These are phyloP conservation scores for Porites lutea DNA, from an alignment of 64 coral and sea anemone genomes.

Conservation along the genomic window DNA sequence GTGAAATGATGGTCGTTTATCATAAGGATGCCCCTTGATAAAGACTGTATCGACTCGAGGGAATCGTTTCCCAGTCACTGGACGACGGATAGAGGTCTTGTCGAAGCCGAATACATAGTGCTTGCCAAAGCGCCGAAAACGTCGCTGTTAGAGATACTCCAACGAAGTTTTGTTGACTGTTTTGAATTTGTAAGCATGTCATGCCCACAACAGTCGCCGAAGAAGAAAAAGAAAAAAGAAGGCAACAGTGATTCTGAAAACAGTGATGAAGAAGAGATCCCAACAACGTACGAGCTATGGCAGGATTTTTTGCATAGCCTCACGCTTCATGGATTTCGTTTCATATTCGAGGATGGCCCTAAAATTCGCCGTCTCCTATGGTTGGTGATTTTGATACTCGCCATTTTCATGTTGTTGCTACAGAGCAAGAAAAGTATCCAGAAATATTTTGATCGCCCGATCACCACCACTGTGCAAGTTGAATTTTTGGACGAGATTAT, in stretches of 20 bases:
- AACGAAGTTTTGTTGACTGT: slow-evolving; percentile 11
- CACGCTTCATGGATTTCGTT: slow-evolving; percentile 96
- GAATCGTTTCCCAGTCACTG: slow-evolving; percentile 17
- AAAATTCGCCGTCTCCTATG: slow-evolving; percentile 88
- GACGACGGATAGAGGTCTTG: slow-evolving; percentile 3
- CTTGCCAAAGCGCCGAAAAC: slow-evolving; percentile 16
- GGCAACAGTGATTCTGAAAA: slow-evolving; percentile 9
- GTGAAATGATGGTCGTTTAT: slow-evolving; percentile 28
- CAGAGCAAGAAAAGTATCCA: slow-evolving; percentile 92
- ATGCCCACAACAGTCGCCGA: slow-evolving; percentile 28
- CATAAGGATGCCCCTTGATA: slow-evolving; percentile 32
- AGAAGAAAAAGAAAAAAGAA: slow-evolving; percentile 46
- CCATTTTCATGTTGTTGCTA: slow-evolving; percentile 80
- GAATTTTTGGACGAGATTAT: slow-evolving; percentile 95
- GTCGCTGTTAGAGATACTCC: slow-evolving; percentile 20
- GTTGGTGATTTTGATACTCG: slow-evolving; percentile 84
- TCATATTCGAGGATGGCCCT: slow-evolving; percentile 91
- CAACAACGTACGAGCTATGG: slow-evolving; percentile 80
- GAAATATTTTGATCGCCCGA: slow-evolving; percentile 94
- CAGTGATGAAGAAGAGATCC: slow-evolving; percentile 25
- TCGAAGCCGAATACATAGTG: slow-evolving; percentile 22
- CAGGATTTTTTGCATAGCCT: slow-evolving; percentile 93
- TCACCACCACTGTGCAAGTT: slow-evolving; percentile 96
- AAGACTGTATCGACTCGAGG: slow-evolving; percentile 17
- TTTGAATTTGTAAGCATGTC: slow-evolving; percentile 9